phyloP scores from a whole-genome alignment of 2,888 invertebrate genomes.

The Lithosia quadra region DNA sequence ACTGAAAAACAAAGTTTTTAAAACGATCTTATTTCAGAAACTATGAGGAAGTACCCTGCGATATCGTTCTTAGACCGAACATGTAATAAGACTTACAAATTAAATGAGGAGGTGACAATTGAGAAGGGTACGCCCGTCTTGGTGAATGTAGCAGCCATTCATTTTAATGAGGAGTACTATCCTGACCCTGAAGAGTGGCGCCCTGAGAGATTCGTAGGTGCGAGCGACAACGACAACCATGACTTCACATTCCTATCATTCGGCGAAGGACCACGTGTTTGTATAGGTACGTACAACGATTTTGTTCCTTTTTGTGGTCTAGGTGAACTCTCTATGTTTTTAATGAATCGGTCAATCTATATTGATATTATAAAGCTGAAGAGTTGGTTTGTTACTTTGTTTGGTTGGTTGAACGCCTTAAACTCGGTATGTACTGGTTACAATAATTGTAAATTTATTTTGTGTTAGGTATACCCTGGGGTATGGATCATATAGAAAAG shows the following conservation, averaged over 20 bases:
- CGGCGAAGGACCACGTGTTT: slow-evolving; percentile 75
- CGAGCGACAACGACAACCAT: slow-evolving; percentile 64
- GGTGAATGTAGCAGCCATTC: slow-evolving; percentile 69
- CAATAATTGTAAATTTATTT: too few species aligned
- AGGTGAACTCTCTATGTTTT: too few species aligned
- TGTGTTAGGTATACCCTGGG: too few species aligned
- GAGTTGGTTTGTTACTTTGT: too few species aligned
- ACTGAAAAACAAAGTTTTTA: too few species aligned
- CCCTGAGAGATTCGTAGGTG: slow-evolving; percentile 65
- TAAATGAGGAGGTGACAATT: slow-evolving; percentile 65
- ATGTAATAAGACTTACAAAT: slow-evolving; percentile 61
- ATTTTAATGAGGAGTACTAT: slow-evolving; percentile 64
- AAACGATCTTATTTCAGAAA: slow-evolving; percentile 72
- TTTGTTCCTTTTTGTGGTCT: too few species aligned
- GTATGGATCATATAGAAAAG: too few species aligned
- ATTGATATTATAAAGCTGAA: too few species aligned
- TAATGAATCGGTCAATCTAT: too few species aligned
- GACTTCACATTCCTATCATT: slow-evolving; percentile 71
- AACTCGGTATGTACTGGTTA: too few species aligned
- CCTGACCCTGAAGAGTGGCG: slow-evolving; percentile 70
- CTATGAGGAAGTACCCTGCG: slow-evolving; percentile 69
- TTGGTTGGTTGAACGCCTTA: too few species aligned
- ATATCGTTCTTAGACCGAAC: slow-evolving; percentile 67
- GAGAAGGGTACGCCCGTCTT: slow-evolving; percentile 68
- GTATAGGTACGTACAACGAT: slow-evolving; percentile 54